phyloP scores from a whole-genome alignment of 2,113 vertebrate genomes.

The Rhinolophus ferrumequinum region DNA sequence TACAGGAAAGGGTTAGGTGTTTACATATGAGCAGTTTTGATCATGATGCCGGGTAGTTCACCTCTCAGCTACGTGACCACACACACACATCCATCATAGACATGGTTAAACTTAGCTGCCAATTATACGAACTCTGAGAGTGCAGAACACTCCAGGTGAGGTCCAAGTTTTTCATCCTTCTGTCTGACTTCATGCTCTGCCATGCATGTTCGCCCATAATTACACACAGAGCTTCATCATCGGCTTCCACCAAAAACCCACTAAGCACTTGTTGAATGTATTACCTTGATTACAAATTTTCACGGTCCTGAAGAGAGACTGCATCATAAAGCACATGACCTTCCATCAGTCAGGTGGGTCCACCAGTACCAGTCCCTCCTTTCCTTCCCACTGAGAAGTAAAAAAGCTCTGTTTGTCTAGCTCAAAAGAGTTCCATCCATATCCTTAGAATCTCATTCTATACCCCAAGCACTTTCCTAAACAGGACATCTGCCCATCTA shows the following conservation, averaged over 20 bases:
- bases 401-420: not conserved
- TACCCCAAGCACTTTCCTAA: not conserved
- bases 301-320: not conserved
- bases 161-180: not conserved
- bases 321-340: not conserved
- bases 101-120: not conserved
- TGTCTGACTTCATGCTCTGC: not conserved
- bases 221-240: not conserved
- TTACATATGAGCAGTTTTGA: too few species aligned
- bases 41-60: too few species aligned
- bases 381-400: not conserved
- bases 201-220: not conserved
- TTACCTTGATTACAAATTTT: not conserved
- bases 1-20: too few species aligned
- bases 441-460: not conserved
- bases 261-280: not conserved
- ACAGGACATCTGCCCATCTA: not conserved
- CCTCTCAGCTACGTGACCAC: too few species aligned
- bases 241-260: not conserved
- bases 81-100: not conserved
- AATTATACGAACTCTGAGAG: not conserved
- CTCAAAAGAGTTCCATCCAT: not conserved
- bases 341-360: not conserved
- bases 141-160: not conserved
- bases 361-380: not conserved